Base-by-base conservation (phyloP, 35 echinoderm and acorn worm genomes). In the Ophioderma brevispina region DNA sequence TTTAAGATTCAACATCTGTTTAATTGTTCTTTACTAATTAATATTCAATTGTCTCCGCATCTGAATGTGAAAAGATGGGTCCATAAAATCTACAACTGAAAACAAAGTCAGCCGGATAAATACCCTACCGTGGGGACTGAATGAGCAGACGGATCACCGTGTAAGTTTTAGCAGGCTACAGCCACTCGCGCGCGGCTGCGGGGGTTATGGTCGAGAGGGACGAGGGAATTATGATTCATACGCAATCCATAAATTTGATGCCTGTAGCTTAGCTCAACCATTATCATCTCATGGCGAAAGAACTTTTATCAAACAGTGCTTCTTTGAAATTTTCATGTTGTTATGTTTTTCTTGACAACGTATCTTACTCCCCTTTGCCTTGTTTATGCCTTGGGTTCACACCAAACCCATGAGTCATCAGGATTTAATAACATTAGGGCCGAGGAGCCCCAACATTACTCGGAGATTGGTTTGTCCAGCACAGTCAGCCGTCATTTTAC, bases 401-500 rank as follows among this genome's bases (percentile, higher is more conserved):
- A n/a, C n/a, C n/a, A n/a, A n/a, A n/a, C n/a, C n/a, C n/a, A n/a
- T 76, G 70, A 32, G 3, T 39, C 80, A 40, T 42, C 36, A 82
- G 1, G 75, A 77, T 77, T 28, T 13, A 38, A 63, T 87, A 87
- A 64, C 78, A 78, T 41, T 87, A 41, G 10, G 86, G 86, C 21
- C 86, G 14, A 37, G 78, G 33, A 18, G 70, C 86, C 13, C 78
- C 39, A 46, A n/a, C n/a, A n/a, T n/a, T 77, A 87, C 63, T 78
- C 75, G 11, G 33, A 5, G 63, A 23, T 32, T 8, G 37, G 37
- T 38, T 49, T 23, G n/a, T 35, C 40, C 37, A 40, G 75, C 86
- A 77, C 56, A 87, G 76, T 89, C 41, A 49, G 79, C 77, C 43
- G 79, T 89, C 75, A 89, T 80, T 46, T n/a, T 89, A 30, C 87